Evolutionary conservation across 2,113 vertebrate species (phyloP), one percentile per base, ranked within the genome.

Genomic region (Pseudorectes ferrugineus): DNA sequence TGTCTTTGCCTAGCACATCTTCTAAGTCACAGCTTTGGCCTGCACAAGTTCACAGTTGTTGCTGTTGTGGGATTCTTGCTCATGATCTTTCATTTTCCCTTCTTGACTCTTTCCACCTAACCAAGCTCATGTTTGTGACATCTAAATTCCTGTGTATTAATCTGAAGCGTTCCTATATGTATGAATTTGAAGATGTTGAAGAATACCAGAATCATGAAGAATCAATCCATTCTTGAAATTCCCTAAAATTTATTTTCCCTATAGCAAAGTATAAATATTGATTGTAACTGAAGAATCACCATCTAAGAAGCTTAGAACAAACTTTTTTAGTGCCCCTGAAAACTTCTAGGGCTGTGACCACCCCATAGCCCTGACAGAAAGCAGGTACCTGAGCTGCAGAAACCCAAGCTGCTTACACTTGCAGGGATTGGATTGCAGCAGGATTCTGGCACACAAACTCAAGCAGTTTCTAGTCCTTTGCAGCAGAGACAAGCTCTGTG

Each of bases 141-240:
- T 57, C 51, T 40, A 78, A 88, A 89, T 93, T 86, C 76, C 80
- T 92, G 9, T 63, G 59, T 31, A 24, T 78, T 52, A 20, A 80
- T 40, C 35, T 33, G 46, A 91, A 80, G 31, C 0, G 1, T 45
- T 54, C 29, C 29, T 42, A 14, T 43, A 59, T n/a, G n/a, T 36
- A 94, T 57, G 36, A 78, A 81, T 81, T 84, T 35, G 52, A 74
- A 65, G 46, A 29, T 81, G 79, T 63, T 91, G 95, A 84, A 95
- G 73, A 55, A 88, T 88, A 76, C 5, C 17, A n/a, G 29, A 84
- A 73, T 96, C 63, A 84, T 92, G 82, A 95, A 84, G 31, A 95
- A 95, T 84, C 88, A 97, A 92, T 93, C 76, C 1, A 23, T 63
- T 67, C 24, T 46, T 82, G 26, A 10, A 3, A 68, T 18, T 51